These are phyloP conservation scores for Mythimna loreyi DNA, from an alignment of 2,888 invertebrate species.

Conservation along the genomic window DNA sequence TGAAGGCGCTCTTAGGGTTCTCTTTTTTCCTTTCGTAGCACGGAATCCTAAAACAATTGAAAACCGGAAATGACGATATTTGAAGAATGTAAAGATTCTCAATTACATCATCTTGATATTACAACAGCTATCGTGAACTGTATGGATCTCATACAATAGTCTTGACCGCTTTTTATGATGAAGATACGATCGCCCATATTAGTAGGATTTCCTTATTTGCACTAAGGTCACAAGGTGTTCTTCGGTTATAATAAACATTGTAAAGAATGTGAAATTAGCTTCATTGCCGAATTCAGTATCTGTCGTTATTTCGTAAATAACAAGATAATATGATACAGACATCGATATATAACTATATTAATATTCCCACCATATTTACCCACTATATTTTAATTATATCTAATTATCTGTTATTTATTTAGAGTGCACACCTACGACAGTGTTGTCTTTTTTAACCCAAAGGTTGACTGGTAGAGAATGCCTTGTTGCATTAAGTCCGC, in stretches of 20 bases:
- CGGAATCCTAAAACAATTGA: too few relatives aligned
- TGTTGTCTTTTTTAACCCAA: too few relatives aligned
- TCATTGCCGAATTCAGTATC: background rate
- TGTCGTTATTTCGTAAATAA: slow-evolving; percentile 2
- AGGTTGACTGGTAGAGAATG: too few relatives aligned
- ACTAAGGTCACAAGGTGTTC: slow-evolving; percentile 48
- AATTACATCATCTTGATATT: slow-evolving; percentile 28
- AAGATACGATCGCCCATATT: slow-evolving; percentile 51
- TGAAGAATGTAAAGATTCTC: slow-evolving; percentile 2
- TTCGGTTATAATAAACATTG: slow-evolving; percentile 32
- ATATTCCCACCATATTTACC: too few relatives aligned
- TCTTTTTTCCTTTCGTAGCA: too few relatives aligned
- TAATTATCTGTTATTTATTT: too few relatives aligned
- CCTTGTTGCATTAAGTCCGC: too few relatives aligned
- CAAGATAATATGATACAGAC: background rate
- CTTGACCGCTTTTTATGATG: slow-evolving; percentile 48
- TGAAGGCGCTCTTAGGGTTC: too few relatives aligned
- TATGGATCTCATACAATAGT: slow-evolving; percentile 29
- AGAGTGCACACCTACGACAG: too few relatives aligned
- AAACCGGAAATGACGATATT: slow-evolving; percentile 14
- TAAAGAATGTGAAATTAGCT: slow-evolving; percentile 1
- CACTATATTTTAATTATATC: too few relatives aligned
- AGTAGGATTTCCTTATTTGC: slow-evolving; percentile 58
- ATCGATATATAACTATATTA: too few relatives aligned
- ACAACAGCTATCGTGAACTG: slow-evolving; percentile 24